These are phyloP conservation scores for silkworm (Bombyx mori) DNA, from an alignment of 1,140 invertebrate genomes.

Conservation along the genomic window DNA sequence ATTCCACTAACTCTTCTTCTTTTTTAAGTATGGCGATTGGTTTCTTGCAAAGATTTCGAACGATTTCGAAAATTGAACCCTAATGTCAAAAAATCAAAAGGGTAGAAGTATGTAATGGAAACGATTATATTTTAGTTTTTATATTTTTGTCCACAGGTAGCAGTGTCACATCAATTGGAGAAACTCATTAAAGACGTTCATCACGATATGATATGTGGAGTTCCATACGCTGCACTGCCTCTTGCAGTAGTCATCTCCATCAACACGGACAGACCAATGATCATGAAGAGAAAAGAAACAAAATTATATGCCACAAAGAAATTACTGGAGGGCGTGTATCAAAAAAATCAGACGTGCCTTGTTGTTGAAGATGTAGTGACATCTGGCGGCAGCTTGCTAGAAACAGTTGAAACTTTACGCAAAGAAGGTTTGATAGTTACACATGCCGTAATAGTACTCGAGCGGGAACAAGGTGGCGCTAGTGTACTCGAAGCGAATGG, in stretches of 20 bases:
- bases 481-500: constrained; percentile 80
- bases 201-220: constrained; percentile 88
- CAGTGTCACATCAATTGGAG: constrained; percentile 38
- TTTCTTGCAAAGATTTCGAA: too few relatives aligned
- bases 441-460: constrained; percentile 89
- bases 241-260: constrained; percentile 88
- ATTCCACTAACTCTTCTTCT: too few relatives aligned
- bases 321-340: constrained; percentile 91
- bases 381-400: constrained; percentile 92
- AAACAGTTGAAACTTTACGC: constrained; percentile 85
- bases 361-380: constrained; percentile 98
- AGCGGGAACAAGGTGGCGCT: constrained; percentile 92
- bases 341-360: constrained; percentile 83
- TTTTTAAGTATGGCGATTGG: too few relatives aligned
- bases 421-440: constrained; percentile 81
- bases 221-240: constrained; percentile 96
- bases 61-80: too few relatives aligned
- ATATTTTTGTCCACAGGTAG: constrained; percentile 30
- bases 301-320: constrained; percentile 98
- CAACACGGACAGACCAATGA: constrained; percentile 85
- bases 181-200: constrained; percentile 33
- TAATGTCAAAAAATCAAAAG: too few relatives aligned
- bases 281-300: constrained; percentile 90
- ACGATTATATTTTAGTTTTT: background rate
- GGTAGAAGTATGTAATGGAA: too few relatives aligned